Evolutionary conservation across 2,888 invertebrate genomes (phyloP), one percentile per base, ranked within the genome.

Genomic region (Philereme transversata): DNA sequence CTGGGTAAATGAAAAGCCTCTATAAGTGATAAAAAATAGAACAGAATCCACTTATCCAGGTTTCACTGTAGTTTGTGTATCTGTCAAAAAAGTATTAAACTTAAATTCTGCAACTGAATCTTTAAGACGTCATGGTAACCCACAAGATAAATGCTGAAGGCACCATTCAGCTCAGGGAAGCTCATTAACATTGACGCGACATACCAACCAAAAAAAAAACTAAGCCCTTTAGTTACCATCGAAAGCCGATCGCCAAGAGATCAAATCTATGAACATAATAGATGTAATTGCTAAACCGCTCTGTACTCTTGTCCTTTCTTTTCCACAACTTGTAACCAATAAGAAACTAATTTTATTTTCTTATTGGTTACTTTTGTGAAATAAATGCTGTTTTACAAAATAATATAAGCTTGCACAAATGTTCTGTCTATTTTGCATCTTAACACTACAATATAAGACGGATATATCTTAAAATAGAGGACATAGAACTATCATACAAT

Each of bases 401-500:
- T 11, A 51, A 51, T 53, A 51, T 22, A 57, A 57, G 46, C 51
- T 44, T 46, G 57, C 51, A 45, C 10, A 60, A 44, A 53, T 43
- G 43, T 45, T 8, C 45, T 58, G 55, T 51, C 48, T 58, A 62
- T 46, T 45, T 62, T 79, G 79, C 77, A 79, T 81, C 87, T 87
- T 88, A 88, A 75, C 70, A 69, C 86, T 88, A 88, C 65, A 75
- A 77, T 83, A 87, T 77, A 88, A 89, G 90, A 90, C 90, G 90
- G 90, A 90, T 88, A 89, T 80, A 82, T 72, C 86, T 87, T 88
- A 88, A 60, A 55, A 68, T 77, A 87, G 79, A 88, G 85, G 88
- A 88, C 88, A 83, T 87, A 89, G 84, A 88, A 81, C 82, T 90
- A 90, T 87, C 79, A 82, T 87, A 90, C 84, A 87, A 82, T 84